These are phyloP conservation scores for Spondyliosoma cantharus DNA, from an alignment of 2,797 vertebrate species.

Conservation along the genomic window DNA sequence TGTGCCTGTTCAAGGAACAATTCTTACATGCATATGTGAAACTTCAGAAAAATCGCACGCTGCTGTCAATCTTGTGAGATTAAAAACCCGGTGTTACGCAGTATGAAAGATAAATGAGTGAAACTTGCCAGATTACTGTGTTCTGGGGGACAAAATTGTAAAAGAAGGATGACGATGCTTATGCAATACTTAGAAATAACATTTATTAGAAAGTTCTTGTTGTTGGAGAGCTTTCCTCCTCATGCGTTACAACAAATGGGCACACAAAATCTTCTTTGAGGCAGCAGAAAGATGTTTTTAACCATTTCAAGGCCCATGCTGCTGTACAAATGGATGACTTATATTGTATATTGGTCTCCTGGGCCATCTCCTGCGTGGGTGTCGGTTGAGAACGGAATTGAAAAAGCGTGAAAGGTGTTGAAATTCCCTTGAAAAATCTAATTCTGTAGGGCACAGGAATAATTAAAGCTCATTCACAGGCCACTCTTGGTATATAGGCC, in stretches of 20 bases:
- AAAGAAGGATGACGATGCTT: no score
- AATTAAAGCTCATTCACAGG: background rate
- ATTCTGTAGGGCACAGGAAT: background rate
- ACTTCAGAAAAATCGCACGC: background rate
- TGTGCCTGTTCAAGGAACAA: background rate
- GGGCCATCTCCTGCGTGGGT: background rate
- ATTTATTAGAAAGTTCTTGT: background rate
- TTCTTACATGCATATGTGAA: background rate
- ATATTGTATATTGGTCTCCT: background rate
- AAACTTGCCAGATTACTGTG: background rate
- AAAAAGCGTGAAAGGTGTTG: background rate
- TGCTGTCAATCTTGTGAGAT: background rate
- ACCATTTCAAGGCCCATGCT: background rate
- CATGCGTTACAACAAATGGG: background rate
- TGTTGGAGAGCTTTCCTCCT: background rate
- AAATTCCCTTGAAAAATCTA: background rate
- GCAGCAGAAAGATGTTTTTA: background rate
- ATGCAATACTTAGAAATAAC: no score
- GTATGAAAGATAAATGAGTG: background rate
- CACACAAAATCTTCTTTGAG: background rate
- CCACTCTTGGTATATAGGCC: background rate
- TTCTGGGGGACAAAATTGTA: background rate
- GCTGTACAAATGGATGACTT: background rate
- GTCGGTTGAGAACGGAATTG: background rate
- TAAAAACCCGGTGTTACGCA: background rate